Base-by-base conservation (phyloP, 1,140 invertebrate species). In the Drosophila trapezifrons region DNA sequence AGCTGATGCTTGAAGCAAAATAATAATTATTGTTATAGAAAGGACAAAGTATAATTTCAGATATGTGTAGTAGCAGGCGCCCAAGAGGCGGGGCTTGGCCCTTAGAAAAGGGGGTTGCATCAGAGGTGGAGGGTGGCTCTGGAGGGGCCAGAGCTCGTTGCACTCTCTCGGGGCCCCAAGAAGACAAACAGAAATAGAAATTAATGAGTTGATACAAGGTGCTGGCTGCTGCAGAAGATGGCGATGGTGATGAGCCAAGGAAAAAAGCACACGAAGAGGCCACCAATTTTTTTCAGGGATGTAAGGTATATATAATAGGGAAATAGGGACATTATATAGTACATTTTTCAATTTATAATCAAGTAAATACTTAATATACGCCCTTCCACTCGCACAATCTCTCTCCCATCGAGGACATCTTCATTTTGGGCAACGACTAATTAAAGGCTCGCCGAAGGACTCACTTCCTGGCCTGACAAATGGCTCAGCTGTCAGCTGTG, bases 21-120 rank as follows among this genome's bases (percentile, higher is more conserved):
- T 87, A 87, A 87, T 87, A 87, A 87, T 87, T 87, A 87, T 87
- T 87, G 84, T 87, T 87, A 89, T 87, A 87, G 84, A 87, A 87
- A 89, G 84, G 80, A 87, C 84, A 87, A 87, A 87, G 83, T 87
- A 87, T 89, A 89, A 87, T 87, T 87, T 87, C 83, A 87, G 83
- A 87, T 87, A 85, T 86, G 81, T 85, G 81, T 81, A 86, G 73
- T 70, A 73, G 76, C 66, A 54, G 18, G 51, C 22, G 75, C 74
- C 73, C 60, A 78, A 52, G 58, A 47, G 82, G 62, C 32, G 64
- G 18, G 47, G 57, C 25, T 4, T 32, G 32, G 58, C 13, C 43
- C 64, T 65, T 67, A 49, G 37, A 67, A 49, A 64, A 40, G 25
- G 55, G 49, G 58, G n/a, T 40, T 35, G 17, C 22, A 15, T 10